Conservation (phyloP, 2,888 invertebrate species). For the Drepanosiphum platanoidis region DNA sequence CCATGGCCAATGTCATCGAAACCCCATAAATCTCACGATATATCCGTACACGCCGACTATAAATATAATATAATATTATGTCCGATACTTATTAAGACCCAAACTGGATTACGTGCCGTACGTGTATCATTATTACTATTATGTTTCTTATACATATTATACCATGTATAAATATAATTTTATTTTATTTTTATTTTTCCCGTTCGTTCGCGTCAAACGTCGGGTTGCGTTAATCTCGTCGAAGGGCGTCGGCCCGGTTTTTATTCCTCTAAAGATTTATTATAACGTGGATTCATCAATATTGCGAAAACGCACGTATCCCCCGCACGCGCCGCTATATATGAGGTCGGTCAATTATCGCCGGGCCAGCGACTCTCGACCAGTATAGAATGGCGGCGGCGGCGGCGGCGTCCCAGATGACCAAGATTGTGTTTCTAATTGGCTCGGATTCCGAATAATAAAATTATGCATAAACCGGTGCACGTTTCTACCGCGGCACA, state of each 20-base stretch:
- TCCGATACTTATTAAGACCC: not conserved
- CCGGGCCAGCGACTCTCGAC: slow-evolving; percentile 32
- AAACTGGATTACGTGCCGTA: slow-evolving; percentile 19
- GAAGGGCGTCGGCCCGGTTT: slow-evolving; percentile 43
- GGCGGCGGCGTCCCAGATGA: slow-evolving; percentile 45
- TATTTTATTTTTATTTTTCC: not conserved
- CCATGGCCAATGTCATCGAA: slow-evolving; percentile 53
- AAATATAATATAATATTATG: not conserved
- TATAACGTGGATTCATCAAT: slow-evolving; percentile 41
- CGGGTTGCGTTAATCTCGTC: slow-evolving; percentile 8
- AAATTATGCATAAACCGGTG: not conserved
- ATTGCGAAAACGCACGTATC: slow-evolving; percentile 35
- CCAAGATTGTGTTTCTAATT: slow-evolving; percentile 54
- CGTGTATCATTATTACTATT: not conserved
- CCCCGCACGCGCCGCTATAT: not conserved
- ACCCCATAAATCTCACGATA: slow-evolving; percentile 35
- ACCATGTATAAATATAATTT: not conserved
- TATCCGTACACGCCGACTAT: not conserved
- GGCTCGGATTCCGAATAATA: slow-evolving; percentile 37
- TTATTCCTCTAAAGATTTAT: not conserved
- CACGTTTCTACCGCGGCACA: not conserved
- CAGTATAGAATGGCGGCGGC: too few relatives aligned
- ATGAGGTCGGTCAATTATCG: slow-evolving; percentile 49
- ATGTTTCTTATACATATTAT: not conserved
- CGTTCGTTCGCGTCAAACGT: slow-evolving; percentile 41